Evolutionary conservation across 2,888 invertebrate species (phyloP), one percentile per base, ranked within the genome.

Genomic region (Adelognathus sp.): DNA sequence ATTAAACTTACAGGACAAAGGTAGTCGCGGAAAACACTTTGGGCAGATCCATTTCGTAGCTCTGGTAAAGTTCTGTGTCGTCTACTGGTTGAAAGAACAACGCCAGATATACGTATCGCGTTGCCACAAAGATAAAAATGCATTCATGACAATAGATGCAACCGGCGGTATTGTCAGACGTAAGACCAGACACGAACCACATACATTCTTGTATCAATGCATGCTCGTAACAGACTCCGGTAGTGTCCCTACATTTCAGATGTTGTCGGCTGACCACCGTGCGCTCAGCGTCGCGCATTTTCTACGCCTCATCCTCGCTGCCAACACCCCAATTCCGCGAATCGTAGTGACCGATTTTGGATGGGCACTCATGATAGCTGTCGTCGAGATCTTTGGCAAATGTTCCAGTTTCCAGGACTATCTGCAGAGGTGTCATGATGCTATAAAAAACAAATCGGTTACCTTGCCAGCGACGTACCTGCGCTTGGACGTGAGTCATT

Each of bases 171-270:
- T 78, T 14, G 60, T n/a, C 0, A 66, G 54, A 11, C 73, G 73
- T 0, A 18, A 52, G 1, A 54, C 36, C 4, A 7, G 24, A 29
- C 2, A 36, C 4, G 60, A 66, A n/a, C 70, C 74, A 0, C 46
- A 73, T 9, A 18, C 56, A 4, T 76, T 80, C 29, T 18, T 76
- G 2, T 79, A 79, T 9, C 79, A 79, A 21, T 79, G 79, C 18
- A 27, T 79, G 7, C 67, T 79, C 3, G n/a, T 63, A 2, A 76
- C 76, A 7, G 2, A n/a, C 4, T 72, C 76, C 36, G 72, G 76
- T 2, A 80, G 74, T 39, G 44, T 74, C 1, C 73, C 74, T 7
- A n/a, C 31, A 0, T 76, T 79, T 9, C 80, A 80, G 16, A 76
- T 72, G 72, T 52, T 80, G 44, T 61, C 79, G n/a, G 75, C 44